A percentile compares a stretch with the other conserved stretches of the same genome.
Evolutionary conservation across 2,113 vertebrate genomes (phyloP).

Genomic region (Formicarius rufipectus): DNA sequence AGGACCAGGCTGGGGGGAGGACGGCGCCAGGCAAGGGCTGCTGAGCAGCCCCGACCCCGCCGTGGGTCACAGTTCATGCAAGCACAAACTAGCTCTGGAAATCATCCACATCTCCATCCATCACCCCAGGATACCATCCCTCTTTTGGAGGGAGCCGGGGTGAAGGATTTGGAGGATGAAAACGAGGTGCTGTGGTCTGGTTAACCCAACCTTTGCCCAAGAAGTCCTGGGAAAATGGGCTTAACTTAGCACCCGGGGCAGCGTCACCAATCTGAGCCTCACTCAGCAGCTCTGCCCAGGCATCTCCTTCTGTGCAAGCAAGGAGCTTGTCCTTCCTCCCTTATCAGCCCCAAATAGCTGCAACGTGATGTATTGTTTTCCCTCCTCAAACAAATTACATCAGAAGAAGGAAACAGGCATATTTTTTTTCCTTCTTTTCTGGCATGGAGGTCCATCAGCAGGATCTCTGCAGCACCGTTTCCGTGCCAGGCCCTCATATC

Average conservation of each 20-base stretch:
- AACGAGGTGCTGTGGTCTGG: rapidly evolving
- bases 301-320: neutral
- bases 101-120: neutral
- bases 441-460: neutral
- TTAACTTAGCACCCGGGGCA: neutral
- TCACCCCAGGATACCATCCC: neutral
- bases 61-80: neutral
- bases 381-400: conserved; percentile 53
- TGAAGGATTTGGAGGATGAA: neutral
- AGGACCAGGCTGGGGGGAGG: neutral
- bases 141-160: neutral
- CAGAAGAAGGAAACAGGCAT: conserved; percentile 38
- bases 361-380: conserved; percentile 19
- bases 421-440: neutral
- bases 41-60: neutral
- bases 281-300: neutral
- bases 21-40: rapidly evolving
- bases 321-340: neutral
- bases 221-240: neutral
- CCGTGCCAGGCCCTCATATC: neutral
- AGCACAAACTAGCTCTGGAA: neutral
- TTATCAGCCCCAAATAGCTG: conserved; percentile 50
- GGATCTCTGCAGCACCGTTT: neutral
- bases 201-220: neutral
- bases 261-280: neutral